Conservation (phyloP, 2,797 vertebrate species). For the Malurus leucopterus region DNA sequence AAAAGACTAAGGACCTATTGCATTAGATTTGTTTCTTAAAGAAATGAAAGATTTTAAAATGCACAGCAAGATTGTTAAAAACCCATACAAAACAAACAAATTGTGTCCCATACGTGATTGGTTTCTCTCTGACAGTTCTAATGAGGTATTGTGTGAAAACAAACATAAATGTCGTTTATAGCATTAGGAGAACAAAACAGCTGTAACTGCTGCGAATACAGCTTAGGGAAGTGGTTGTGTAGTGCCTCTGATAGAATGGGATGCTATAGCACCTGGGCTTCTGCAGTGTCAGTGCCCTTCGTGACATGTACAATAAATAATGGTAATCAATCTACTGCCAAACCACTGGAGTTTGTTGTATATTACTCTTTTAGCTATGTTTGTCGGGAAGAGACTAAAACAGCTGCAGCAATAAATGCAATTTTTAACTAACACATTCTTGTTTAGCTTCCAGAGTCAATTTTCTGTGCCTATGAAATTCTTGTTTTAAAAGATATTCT, state of each 20-base stretch:
- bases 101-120: background rate
- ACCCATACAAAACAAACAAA: background rate
- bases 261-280: background rate
- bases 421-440: background rate
- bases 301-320: background rate
- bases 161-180: background rate
- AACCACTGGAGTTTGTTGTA: background rate
- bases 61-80: background rate
- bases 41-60: conserved; percentile 3
- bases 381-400: background rate
- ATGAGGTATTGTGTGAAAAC: conserved; percentile 7
- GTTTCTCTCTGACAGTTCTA: conserved; percentile 15
- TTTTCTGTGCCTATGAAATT: background rate
- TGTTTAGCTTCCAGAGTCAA: background rate
- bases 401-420: background rate
- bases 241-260: background rate
- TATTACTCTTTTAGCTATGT: background rate
- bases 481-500: background rate
- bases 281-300: background rate
- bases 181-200: background rate
- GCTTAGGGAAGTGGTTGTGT: background rate
- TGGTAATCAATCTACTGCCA: background rate
- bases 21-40: background rate
- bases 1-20: background rate
- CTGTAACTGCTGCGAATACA: background rate